Conservation (phyloP, 2,113 vertebrate species). For the Empidonax traillii region DNA sequence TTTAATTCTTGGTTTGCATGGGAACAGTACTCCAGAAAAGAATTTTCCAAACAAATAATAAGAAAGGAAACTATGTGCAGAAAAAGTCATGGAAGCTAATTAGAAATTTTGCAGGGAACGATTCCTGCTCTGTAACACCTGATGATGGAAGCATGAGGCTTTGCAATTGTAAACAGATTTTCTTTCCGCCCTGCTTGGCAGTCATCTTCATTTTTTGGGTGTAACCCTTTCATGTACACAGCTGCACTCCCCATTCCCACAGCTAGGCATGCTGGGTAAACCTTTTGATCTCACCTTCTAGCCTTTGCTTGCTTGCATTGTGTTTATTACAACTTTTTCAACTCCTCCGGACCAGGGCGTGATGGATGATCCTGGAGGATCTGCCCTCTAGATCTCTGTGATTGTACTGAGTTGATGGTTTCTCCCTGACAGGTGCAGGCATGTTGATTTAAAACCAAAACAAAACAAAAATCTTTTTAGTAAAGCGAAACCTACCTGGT, state of each 20-base stretch:
- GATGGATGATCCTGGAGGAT: conserved; percentile 22
- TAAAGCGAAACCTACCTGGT: conserved; percentile 12
- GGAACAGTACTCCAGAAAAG: background rate
- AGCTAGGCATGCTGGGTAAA: conserved; percentile 4
- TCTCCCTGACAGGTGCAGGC: conserved; percentile 59
- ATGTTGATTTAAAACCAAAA: conserved; percentile 17
- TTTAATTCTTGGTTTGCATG: conserved; percentile 5
- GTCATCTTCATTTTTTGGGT: conserved; percentile 25
- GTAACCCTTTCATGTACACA: conserved; percentile 54
- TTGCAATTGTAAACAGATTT: conserved; percentile 50
- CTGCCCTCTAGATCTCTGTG: conserved; percentile 44
- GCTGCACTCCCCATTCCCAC: conserved; percentile 53
- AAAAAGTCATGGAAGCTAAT: background rate
- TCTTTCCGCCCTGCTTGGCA: conserved; percentile 43
- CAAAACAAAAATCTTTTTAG: conserved; percentile 16
- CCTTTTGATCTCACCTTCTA: conserved; percentile 43
- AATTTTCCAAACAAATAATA: background rate
- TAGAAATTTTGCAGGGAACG: background rate
- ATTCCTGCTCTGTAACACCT: conserved; percentile 35
- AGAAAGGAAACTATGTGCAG: background rate
- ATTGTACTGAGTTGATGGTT: conserved; percentile 48
- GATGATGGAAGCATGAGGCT: conserved; percentile 43
- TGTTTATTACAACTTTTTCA: conserved; percentile 28
- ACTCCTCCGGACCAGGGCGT: conserved; percentile 29
- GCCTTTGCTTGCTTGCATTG: conserved; percentile 19